phyloP scores from a whole-genome alignment of 2,113 vertebrate genomes.

The Eolophus roseicapilla region DNA sequence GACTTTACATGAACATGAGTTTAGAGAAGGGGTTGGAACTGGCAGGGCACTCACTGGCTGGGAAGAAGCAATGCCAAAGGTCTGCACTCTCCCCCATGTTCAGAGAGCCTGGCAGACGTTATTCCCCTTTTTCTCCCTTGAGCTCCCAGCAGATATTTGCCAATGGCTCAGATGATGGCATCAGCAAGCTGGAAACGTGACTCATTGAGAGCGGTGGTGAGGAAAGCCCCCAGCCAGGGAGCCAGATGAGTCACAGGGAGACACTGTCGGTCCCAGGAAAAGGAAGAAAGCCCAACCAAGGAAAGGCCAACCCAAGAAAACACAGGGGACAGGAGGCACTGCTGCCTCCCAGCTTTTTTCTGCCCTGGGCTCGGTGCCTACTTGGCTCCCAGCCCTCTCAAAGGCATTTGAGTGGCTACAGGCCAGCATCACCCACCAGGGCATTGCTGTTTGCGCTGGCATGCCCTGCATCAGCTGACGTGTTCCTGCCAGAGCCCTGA shows the following conservation, averaged over 20 bases:
- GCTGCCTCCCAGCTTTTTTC: background rate
- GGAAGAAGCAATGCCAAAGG: background rate
- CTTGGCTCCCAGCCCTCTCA: background rate
- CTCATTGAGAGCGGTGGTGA: rapidly evolving
- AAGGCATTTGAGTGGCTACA: background rate
- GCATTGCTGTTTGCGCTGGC: background rate
- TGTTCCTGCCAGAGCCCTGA: background rate
- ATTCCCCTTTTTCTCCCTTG: background rate
- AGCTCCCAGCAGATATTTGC: background rate
- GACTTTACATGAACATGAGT: background rate
- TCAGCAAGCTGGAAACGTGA: rapidly evolving
- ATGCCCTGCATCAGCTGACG: rapidly evolving
- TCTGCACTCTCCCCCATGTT: rapidly evolving
- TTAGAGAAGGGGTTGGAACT: background rate
- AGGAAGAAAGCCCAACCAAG: background rate
- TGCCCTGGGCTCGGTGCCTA: background rate
- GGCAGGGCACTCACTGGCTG: background rate
- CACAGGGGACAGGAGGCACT: background rate
- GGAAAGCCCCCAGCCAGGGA: background rate
- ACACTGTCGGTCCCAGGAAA: rapidly evolving
- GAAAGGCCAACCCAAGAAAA: background rate
- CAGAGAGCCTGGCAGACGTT: background rate
- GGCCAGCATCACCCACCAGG: background rate
- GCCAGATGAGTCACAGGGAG: background rate
- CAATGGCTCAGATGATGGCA: background rate